phyloP scores from a whole-genome alignment of 2,113 vertebrate genomes.

The Cercocebus atys region DNA sequence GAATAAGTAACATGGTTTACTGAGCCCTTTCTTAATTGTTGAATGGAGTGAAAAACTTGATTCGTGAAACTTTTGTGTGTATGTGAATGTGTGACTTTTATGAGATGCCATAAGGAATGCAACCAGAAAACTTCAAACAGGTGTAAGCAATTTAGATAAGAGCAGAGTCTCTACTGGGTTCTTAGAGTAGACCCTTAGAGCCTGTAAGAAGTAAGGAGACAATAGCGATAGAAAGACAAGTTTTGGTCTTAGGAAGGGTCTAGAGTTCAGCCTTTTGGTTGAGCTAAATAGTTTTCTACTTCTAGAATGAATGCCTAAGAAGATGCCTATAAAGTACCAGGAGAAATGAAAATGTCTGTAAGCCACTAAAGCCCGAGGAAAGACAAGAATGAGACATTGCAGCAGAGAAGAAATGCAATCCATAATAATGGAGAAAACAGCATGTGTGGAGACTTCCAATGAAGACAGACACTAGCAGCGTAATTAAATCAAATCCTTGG shows the following conservation, averaged over 20 bases:
- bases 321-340: slow-evolving; percentile 55
- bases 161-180: neutral
- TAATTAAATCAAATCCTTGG: slow-evolving; percentile 69
- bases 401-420: slow-evolving; percentile 44
- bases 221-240: neutral
- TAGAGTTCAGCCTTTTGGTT: slow-evolving; percentile 56
- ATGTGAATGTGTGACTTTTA: neutral
- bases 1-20: neutral
- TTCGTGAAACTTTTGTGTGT: neutral
- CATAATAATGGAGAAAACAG: slow-evolving; percentile 56
- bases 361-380: slow-evolving; percentile 58
- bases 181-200: neutral
- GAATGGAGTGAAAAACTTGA: neutral
- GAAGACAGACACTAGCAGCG: slow-evolving; percentile 44
- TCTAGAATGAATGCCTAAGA: slow-evolving; percentile 36
- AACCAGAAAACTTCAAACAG: neutral
- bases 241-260: neutral
- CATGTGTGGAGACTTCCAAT: slow-evolving; percentile 61
- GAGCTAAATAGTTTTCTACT: slow-evolving; percentile 42
- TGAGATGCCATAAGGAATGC: neutral
- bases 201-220: neutral
- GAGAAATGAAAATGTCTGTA: slow-evolving; percentile 68
- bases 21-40: neutral
- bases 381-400: slow-evolving; percentile 50
- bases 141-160: neutral